A percentile compares a stretch with the other conserved stretches of the same genome.
These are phyloP conservation scores for Lagopus leucura DNA, from an alignment of 2,113 vertebrate genomes.

Conservation along the genomic window DNA sequence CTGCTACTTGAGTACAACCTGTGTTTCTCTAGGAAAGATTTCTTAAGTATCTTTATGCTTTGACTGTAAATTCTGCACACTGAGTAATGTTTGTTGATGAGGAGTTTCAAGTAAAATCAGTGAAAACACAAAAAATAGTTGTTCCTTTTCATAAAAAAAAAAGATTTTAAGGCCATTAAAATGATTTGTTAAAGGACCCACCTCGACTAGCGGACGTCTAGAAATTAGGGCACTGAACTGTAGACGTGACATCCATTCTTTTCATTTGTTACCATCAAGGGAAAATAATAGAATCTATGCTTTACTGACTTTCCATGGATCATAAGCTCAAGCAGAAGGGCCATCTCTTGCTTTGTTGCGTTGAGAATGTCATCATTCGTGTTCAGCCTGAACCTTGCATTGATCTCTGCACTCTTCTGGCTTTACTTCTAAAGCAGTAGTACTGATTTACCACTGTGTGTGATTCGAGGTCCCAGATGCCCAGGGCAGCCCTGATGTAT, in stretches of 20 bases:
- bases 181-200: conserved; percentile 47
- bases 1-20: rapidly evolving
- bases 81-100: conserved; percentile 26
- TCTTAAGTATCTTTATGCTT: background rate
- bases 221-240: conserved; percentile 55
- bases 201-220: conserved; percentile 52
- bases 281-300: conserved; percentile 5
- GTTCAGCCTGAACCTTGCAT: background rate
- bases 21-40: background rate
- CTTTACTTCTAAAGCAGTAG: background rate
- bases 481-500: background rate
- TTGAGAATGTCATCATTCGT: background rate
- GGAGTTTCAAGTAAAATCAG: conserved; percentile 29
- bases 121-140: conserved; percentile 43
- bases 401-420: background rate
- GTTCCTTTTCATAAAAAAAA: background rate
- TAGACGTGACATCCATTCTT: conserved; percentile 39
- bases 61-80: conserved; percentile 32
- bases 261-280: conserved; percentile 22
- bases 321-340: background rate
- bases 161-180: conserved; percentile 18
- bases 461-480: background rate
- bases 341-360: background rate
- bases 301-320: background rate
- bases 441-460: background rate